Percentiles rank a stretch among this genome's conserved stretches.
Conservation (phyloP, 2,797 vertebrate genomes). For the Hemibagrus guttatus region DNA sequence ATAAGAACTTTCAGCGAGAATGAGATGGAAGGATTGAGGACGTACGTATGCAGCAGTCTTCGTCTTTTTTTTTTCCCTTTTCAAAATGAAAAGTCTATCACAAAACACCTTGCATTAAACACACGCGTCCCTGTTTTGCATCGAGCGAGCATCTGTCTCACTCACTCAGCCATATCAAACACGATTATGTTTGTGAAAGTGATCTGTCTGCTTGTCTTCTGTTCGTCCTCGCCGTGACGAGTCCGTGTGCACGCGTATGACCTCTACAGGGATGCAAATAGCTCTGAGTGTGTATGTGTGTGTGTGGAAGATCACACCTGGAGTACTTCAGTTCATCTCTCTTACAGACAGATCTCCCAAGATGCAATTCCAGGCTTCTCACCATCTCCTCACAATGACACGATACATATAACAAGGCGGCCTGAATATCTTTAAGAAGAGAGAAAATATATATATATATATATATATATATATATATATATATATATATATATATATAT, state of each 20-base stretch:
- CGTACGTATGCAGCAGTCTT: background rate
- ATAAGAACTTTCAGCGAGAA: background rate
- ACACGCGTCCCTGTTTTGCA: constrained; percentile 44
- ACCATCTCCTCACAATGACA: constrained; percentile 22
- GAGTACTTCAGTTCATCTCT: constrained; percentile 48
- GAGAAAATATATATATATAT: background rate
- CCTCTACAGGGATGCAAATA: constrained; percentile 26
- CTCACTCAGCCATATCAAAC: constrained; percentile 60
- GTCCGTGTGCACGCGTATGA: constrained; percentile 10
- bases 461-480: constrained; percentile 24
- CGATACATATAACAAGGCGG: constrained; percentile 37
- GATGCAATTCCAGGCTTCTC: constrained; percentile 28
- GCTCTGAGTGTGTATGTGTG: background rate
- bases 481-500: constrained; percentile 27
- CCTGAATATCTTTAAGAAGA: constrained; percentile 43
- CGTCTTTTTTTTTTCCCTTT: constrained; percentile 18
- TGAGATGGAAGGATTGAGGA: background rate
- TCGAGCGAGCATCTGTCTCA: constrained; percentile 55
- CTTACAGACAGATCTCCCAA: constrained; percentile 41
- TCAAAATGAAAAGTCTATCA: constrained; percentile 50
- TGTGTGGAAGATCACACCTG: constrained; percentile 41
- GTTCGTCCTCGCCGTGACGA: constrained; percentile 53
- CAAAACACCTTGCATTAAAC: constrained; percentile 34
- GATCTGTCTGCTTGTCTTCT: constrained; percentile 59
- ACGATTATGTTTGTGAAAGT: constrained; percentile 60